A percentile compares a stretch with the other conserved stretches of the same genome.
These are phyloP conservation scores for Prietella phreatophila DNA, from an alignment of 2,113 vertebrate genomes.

Conservation along the genomic window DNA sequence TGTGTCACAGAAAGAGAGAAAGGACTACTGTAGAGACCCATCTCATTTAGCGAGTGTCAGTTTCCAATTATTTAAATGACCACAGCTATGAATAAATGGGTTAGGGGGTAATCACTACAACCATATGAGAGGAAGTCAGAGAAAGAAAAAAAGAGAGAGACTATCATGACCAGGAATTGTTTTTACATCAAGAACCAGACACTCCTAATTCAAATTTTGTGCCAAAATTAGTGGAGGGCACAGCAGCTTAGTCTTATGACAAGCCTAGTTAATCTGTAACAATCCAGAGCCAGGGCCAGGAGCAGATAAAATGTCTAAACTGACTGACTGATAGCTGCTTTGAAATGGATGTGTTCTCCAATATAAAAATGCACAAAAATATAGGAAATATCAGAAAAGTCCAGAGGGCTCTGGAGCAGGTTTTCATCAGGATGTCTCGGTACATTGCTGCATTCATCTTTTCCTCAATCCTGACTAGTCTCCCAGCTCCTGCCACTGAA, in stretches of 20 bases:
- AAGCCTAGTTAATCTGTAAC: not conserved
- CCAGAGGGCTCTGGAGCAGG: no score
- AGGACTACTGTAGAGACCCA: constrained; percentile 13
- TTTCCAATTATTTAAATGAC: constrained; percentile 39
- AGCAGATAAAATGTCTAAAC: not conserved
- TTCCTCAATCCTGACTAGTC: no score
- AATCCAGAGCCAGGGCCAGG: not conserved
- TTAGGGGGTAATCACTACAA: constrained; percentile 29
- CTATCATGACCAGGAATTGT: not conserved
- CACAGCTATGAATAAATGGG: constrained; percentile 34
- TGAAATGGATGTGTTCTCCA: not conserved
- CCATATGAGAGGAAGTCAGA: not conserved
- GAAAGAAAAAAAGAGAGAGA: not conserved
- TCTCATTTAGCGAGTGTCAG: constrained; percentile 35
- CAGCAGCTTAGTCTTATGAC: not conserved
- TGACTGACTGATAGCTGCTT: not conserved
- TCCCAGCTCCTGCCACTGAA: no score
- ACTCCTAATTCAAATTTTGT: not conserved
- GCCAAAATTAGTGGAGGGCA: no score
- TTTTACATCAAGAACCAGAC: constrained; percentile 22
- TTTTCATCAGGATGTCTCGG: no score
- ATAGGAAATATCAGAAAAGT: not conserved
- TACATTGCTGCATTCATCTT: no score
- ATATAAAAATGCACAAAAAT: not conserved
- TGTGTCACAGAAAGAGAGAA: not conserved